Evolutionary conservation across 1,140 invertebrate species (phyloP), one percentile per base, ranked within the genome.

Genomic region (Pseudomyrmex dendroicus): DNA sequence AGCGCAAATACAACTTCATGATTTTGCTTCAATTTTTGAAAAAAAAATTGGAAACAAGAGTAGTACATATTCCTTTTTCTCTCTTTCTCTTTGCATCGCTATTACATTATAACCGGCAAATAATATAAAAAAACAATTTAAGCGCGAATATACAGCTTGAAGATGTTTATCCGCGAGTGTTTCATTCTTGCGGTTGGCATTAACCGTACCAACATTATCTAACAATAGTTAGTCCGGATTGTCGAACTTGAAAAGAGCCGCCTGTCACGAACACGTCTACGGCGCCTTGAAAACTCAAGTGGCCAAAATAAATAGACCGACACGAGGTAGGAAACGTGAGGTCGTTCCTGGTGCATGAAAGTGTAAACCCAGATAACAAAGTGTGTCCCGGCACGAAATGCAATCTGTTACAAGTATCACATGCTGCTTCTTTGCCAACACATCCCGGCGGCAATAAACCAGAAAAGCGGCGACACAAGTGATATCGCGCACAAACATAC

Each of bases 381-480:
- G 87, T 88, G 87, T 88, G 84, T 88, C 86, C 50, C 66, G 87
- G 82, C 86, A 89, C 86, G 86, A 89, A 89, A 89, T 88, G 87
- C 86, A 89, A 89, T 89, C 87, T 86, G 86, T 89, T 89, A 89
- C 87, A 77, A 88, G 86, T 82, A 89, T 89, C 87, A 86, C 86
- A 73, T 73, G 80, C 73, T 84, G 86, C 80, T 88, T 89, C 86
- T 86, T 89, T 88, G 86, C 84, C 73, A 82, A 88, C 84, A 89
- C 86, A 86, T 88, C 84, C 84, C 62, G 66, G 48, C 61, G 76
- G 84, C 87, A 86, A 88, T 89, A 89, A 88, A 89, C 84, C 78
- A 84, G 86, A 56, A 88, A 88, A 84, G 73, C 70, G 74, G 84
- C 72, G 87, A 88, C 87, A 85, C 86, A 83, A 88, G 86, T 83